These are phyloP conservation scores for Galbula dea DNA, from an alignment of 2,113 vertebrate species.

Conservation along the genomic window DNA sequence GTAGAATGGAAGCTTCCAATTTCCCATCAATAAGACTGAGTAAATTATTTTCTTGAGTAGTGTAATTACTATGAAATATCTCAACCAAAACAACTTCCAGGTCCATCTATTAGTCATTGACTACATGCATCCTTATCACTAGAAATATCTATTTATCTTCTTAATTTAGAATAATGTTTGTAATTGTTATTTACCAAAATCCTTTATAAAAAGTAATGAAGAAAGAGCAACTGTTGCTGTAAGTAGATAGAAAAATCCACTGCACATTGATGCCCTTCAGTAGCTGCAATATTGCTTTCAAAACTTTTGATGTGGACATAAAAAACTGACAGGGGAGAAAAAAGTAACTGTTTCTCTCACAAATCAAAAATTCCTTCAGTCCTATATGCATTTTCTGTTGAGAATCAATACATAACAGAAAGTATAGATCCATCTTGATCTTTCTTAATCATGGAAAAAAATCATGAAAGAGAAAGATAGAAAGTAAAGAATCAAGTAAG, in stretches of 20 bases:
- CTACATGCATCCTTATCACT: not conserved
- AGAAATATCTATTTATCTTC: slow-evolving; percentile 9
- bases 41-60: slow-evolving; percentile 37
- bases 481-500: not conserved
- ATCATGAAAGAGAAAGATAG: too few species aligned
- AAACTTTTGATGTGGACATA: not conserved
- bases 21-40: not conserved
- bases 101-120: not conserved
- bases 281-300: not conserved
- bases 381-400: not conserved
- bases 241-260: not conserved
- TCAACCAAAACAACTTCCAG: slow-evolving; percentile 15
- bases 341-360: not conserved
- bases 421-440: not conserved
- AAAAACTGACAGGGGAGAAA: not conserved
- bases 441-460: not conserved
- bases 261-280: not conserved
- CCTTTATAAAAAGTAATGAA: slow-evolving; percentile 6
- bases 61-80: slow-evolving; percentile 23
- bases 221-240: not conserved
- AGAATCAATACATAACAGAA: not conserved
- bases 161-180: slow-evolving; percentile 18
- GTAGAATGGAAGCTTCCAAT: slow-evolving; percentile 15
- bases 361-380: not conserved
- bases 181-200: slow-evolving; percentile 39